Evolutionary conservation across 2,888 invertebrate genomes (phyloP).

Genomic region (Tanypteryx hageni): DNA sequence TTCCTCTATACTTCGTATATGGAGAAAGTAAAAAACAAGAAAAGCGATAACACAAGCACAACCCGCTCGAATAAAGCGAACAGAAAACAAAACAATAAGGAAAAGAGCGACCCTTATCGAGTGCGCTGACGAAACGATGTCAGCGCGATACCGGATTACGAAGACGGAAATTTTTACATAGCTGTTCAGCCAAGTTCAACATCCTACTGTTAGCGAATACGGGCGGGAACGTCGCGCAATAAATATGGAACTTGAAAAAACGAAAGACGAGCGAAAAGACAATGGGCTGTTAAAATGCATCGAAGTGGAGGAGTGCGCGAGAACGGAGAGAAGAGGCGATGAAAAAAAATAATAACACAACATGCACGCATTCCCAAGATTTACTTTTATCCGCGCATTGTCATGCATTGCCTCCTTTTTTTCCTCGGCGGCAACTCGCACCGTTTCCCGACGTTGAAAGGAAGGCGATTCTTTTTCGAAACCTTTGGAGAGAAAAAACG

Average conservation of each 20-base stretch:
- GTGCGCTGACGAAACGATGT: not conserved
- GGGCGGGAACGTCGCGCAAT: not conserved
- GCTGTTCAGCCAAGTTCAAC: not conserved
- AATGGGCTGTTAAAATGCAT: conserved; percentile 36
- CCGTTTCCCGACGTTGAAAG: no score
- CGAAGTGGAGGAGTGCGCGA: not conserved
- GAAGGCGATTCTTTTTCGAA: no score
- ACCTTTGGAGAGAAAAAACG: no score
- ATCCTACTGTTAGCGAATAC: not conserved
- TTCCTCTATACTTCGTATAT: no score
- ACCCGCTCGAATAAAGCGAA: no score
- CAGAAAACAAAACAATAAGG: no score
- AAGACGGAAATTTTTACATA: not conserved
- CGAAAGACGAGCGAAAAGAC: not conserved
- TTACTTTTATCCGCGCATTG: not conserved
- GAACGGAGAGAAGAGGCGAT: not conserved
- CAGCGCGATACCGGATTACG: not conserved
- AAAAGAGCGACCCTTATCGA: no score
- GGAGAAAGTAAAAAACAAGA: no score
- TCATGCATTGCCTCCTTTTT: no score
- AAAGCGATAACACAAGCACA: no score
- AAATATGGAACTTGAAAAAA: not conserved
- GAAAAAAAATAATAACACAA: not conserved
- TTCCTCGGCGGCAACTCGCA: no score
- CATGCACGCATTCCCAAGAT: not conserved